Conservation (phyloP, 2,888 invertebrate genomes). For the Phragmatobia fuliginosa region DNA sequence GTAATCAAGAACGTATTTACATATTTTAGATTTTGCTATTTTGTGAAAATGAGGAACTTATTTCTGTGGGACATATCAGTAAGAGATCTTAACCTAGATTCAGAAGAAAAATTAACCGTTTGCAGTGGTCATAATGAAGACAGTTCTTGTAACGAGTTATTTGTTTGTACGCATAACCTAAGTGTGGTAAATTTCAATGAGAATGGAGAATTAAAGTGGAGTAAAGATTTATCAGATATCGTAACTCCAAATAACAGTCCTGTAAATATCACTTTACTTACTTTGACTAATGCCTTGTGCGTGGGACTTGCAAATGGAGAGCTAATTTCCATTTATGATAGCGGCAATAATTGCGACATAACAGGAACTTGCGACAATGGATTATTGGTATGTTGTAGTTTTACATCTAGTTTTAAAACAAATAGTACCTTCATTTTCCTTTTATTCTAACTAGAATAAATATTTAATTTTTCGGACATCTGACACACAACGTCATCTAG, state of each 20-base stretch:
- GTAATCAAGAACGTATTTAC: conserved; percentile 37
- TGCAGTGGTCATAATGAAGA: conserved; percentile 73
- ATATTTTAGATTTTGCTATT: conserved; percentile 18
- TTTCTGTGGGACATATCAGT: conserved; percentile 70
- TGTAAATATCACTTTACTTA: conserved; percentile 73
- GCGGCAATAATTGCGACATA: conserved; percentile 62
- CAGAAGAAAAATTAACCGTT: conserved; percentile 57
- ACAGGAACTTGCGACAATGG: conserved; percentile 74
- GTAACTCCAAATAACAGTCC: conserved; percentile 79
- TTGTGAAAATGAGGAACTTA: conserved; percentile 73
- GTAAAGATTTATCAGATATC: conserved; percentile 63
- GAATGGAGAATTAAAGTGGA: conserved; percentile 68
- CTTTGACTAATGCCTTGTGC: conserved; percentile 70
- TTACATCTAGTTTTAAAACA: not conserved
- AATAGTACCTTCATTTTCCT: not conserved
- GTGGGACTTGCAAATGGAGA: conserved; percentile 78
- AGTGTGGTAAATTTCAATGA: conserved; percentile 65
- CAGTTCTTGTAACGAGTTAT: conserved; percentile 66
- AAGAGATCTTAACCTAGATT: conserved; percentile 56
- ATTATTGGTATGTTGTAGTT: conserved; percentile 65
- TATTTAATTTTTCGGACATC: too few relatives aligned
- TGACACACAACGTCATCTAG: too few relatives aligned
- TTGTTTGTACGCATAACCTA: conserved; percentile 75
- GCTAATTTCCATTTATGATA: conserved; percentile 67
- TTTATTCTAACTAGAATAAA: not conserved